Percentiles rank a stretch among this genome's conserved stretches.
Evolutionary conservation across 2,113 vertebrate species (phyloP).

Genomic region (Myrmophylax atrothorax): DNA sequence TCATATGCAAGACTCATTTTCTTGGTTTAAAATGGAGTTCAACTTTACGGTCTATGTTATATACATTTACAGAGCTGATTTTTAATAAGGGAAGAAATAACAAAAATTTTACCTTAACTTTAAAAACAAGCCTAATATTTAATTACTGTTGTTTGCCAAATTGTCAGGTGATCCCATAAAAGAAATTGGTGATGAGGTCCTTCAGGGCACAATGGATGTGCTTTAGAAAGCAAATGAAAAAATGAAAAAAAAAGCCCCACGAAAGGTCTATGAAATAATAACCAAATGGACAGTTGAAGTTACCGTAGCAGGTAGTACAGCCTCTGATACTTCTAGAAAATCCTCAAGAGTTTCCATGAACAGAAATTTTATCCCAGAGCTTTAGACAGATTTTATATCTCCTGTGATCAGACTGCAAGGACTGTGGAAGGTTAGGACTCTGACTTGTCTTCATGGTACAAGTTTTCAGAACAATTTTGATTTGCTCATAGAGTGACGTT

Average conservation of each 20-base stretch:
- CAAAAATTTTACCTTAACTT: neutral
- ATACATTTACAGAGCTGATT: neutral
- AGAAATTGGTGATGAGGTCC: neutral
- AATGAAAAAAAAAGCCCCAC: neutral
- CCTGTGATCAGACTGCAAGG: rapidly evolving
- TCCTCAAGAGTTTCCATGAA: neutral
- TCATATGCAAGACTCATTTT: neutral
- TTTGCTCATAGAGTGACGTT: neutral
- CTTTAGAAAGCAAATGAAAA: neutral
- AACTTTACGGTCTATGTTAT: neutral
- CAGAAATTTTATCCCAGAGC: neutral
- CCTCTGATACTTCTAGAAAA: neutral
- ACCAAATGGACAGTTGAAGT: neutral
- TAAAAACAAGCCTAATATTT: neutral
- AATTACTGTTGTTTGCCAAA: neutral
- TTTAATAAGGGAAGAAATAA: neutral
- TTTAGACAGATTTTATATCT: neutral
- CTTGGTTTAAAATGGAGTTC: neutral
- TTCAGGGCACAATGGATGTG: neutral
- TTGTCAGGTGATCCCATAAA: neutral
- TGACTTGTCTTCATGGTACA: neutral
- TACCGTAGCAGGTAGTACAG: rapidly evolving
- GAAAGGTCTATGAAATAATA: neutral
- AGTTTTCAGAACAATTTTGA: neutral
- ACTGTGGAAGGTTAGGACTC: neutral